A percentile compares a stretch with the other conserved stretches of the same genome.
Conservation (phyloP, 2,113 vertebrate species). For the Ictalurus furcatus region DNA sequence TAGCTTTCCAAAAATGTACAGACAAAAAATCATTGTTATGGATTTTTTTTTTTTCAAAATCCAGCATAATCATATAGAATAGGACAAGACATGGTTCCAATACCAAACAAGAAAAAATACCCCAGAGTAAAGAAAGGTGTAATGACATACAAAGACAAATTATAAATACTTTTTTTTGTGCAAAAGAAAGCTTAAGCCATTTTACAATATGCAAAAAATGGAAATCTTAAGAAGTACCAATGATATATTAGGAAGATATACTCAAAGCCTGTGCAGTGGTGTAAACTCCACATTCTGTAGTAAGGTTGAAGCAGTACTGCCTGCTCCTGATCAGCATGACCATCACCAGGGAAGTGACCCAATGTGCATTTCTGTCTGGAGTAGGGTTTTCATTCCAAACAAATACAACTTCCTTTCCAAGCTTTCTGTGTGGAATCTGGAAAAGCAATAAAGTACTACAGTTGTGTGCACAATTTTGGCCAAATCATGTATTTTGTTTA, state of each 20-base stretch:
- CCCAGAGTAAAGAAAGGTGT: not conserved
- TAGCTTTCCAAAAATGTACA: slow-evolving; percentile 48
- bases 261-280: not conserved
- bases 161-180: not conserved
- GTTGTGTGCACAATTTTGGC: not conserved
- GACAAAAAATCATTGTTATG: slow-evolving; percentile 51
- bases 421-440: not conserved
- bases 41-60: not conserved
- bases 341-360: not conserved
- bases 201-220: not conserved
- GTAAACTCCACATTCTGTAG: not conserved
- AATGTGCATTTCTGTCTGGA: slow-evolving; percentile 11
- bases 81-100: not conserved
- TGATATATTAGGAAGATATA: not conserved
- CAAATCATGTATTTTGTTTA: not conserved
- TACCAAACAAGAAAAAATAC: not conserved
- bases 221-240: not conserved
- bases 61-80: not conserved
- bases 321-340: slow-evolving; percentile 1
- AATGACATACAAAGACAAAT: not conserved
- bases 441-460: not conserved
- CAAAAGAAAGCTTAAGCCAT: not conserved
- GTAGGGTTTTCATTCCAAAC: not conserved
- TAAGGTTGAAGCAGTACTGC: not conserved
- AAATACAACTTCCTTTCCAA: not conserved